Evolutionary conservation across 2,113 vertebrate genomes (phyloP).

Genomic region (Pseudonaja textilis): DNA sequence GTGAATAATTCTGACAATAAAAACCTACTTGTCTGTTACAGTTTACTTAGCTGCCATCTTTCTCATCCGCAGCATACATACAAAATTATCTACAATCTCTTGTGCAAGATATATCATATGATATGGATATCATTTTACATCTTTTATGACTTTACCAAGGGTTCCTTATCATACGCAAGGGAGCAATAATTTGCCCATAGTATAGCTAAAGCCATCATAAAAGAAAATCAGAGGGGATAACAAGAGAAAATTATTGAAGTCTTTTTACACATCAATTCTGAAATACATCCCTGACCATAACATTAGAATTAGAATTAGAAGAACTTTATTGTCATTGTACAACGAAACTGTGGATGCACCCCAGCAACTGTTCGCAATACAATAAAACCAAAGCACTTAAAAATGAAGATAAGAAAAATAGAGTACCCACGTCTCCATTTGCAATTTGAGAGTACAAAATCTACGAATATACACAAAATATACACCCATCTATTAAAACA

Average conservation of each 20-base stretch:
- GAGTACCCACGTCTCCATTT: too few species aligned
- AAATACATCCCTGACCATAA: background rate
- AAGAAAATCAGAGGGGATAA: background rate
- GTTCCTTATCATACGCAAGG: background rate
- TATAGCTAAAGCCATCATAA: background rate
- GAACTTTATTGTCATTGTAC: too few species aligned
- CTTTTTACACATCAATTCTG: background rate
- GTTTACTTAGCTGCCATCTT: constrained; percentile 18
- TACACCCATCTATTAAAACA: background rate
- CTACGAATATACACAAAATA: too few species aligned
- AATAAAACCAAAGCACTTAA: too few species aligned
- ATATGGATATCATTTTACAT: background rate
- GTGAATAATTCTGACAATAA: constrained; percentile 43
- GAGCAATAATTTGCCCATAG: background rate
- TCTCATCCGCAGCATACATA: background rate
- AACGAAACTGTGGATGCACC: too few species aligned
- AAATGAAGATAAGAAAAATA: too few species aligned
- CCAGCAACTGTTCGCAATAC: too few species aligned
- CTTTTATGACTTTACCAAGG: background rate
- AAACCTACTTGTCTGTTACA: constrained; percentile 29
- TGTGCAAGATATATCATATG: background rate
- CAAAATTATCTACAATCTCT: background rate
- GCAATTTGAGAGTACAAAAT: too few species aligned
- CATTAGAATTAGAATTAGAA: background rate
- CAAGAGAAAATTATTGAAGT: background rate